Conservation (phyloP, 2,888 invertebrate genomes). For the Andrena haemorrhoa region DNA sequence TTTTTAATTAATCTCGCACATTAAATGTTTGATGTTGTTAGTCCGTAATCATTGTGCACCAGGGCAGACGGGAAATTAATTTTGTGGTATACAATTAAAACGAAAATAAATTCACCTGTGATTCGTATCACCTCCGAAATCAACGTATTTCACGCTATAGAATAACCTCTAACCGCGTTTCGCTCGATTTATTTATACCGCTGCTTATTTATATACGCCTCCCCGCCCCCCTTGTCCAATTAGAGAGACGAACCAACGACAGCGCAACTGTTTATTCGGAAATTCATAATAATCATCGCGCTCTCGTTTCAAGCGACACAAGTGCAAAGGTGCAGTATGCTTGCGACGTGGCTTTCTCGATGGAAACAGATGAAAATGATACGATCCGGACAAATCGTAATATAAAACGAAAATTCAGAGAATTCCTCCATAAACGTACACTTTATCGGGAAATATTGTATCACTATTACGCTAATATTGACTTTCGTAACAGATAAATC, state of each 20-base stretch:
- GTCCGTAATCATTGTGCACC: neutral
- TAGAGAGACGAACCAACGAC: slow-evolving; percentile 8
- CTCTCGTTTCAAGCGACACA: neutral
- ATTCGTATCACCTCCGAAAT: neutral
- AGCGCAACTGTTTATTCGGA: slow-evolving; percentile 2
- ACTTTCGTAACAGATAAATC: too few relatives aligned
- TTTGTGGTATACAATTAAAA: neutral
- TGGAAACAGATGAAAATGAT: too few relatives aligned
- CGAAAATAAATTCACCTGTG: slow-evolving; percentile 22
- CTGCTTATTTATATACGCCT: slow-evolving; percentile 3
- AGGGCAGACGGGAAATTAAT: slow-evolving; percentile 1
- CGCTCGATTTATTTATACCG: slow-evolving; percentile 5
- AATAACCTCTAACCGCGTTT: neutral
- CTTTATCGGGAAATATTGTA: too few relatives aligned
- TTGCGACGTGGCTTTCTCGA: too few relatives aligned
- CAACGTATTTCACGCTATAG: neutral
- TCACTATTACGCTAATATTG: too few relatives aligned
- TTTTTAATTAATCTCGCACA: neutral
- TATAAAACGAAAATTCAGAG: too few relatives aligned
- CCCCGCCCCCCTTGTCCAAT: neutral
- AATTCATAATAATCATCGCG: neutral
- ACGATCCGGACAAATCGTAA: too few relatives aligned
- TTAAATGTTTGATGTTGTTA: slow-evolving; percentile 4
- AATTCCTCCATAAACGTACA: too few relatives aligned
- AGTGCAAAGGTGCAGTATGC: neutral